Conservation (phyloP, 1,140 invertebrate species). For the Charaxes varanes region DNA sequence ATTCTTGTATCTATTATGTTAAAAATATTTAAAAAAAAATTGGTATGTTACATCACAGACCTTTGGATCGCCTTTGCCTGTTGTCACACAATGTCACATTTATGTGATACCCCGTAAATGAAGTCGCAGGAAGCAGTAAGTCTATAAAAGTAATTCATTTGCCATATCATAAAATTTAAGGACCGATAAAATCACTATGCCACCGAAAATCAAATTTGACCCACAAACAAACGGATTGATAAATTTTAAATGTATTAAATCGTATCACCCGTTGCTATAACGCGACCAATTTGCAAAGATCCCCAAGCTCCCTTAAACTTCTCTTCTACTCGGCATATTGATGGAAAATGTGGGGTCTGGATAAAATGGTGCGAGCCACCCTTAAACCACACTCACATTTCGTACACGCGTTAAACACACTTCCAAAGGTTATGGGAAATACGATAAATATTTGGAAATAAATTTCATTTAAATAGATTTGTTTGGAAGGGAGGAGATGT, state of each 20-base stretch:
- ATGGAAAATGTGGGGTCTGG: conserved; percentile 19
- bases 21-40: too few species aligned
- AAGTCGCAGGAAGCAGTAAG: too few species aligned
- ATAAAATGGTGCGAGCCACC: conserved; percentile 30
- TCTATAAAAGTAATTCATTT: too few species aligned
- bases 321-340: background rate
- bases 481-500: conserved; percentile 9
- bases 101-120: too few species aligned
- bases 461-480: conserved; percentile 28
- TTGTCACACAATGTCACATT: too few species aligned
- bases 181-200: conserved; percentile 49
- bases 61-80: too few species aligned
- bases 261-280: conserved; percentile 30
- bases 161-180: conserved; percentile 41
- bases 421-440: conserved; percentile 38
- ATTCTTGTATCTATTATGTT: too few species aligned
- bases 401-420: conserved; percentile 52
- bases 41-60: too few species aligned
- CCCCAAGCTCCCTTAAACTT: conserved; percentile 6
- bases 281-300: conserved; percentile 25
- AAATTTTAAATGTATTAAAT: conserved; percentile 64
- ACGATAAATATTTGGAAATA: conserved; percentile 60
- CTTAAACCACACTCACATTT: conserved; percentile 26
- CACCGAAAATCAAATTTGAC: conserved; percentile 44
- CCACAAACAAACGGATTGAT: conserved; percentile 45